Conservation (phyloP, 2,113 vertebrate species). For the Phylloscopus whistleri region DNA sequence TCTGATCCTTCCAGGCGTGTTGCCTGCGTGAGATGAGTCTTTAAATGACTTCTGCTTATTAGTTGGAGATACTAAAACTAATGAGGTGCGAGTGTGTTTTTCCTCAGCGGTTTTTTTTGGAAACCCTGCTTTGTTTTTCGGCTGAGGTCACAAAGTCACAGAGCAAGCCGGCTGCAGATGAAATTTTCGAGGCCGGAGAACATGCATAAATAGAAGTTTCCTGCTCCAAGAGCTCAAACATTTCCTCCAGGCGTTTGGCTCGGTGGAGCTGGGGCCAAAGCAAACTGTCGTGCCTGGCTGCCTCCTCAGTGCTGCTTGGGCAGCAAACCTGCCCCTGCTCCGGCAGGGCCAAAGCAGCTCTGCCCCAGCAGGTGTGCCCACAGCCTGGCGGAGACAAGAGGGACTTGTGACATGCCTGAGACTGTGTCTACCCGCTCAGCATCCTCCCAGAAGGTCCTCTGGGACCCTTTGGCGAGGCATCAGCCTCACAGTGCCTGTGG, state of each 20-base stretch:
- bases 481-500: rapidly evolving
- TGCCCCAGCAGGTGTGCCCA: neutral
- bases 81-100: slow-evolving; percentile 45
- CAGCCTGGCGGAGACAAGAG: neutral
- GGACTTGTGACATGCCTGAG: neutral
- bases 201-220: slow-evolving; percentile 63
- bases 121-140: slow-evolving; percentile 54
- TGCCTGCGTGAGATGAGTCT: neutral
- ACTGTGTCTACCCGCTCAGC: neutral
- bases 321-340: neutral
- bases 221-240: slow-evolving; percentile 53
- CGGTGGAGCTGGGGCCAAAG: neutral
- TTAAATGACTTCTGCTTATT: slow-evolving; percentile 48
- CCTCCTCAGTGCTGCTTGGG: rapidly evolving
- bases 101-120: slow-evolving; percentile 22
- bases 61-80: slow-evolving; percentile 50
- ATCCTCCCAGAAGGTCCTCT: neutral
- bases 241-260: slow-evolving; percentile 39
- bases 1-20: neutral
- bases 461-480: neutral
- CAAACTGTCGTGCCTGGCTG: neutral
- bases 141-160: slow-evolving; percentile 56
- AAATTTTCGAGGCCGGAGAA: slow-evolving; percentile 60
- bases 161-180: slow-evolving; percentile 46
- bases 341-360: neutral